Evolutionary conservation across 2,888 invertebrate species (phyloP).

Genomic region (Reticulitermes lucifugus): DNA sequence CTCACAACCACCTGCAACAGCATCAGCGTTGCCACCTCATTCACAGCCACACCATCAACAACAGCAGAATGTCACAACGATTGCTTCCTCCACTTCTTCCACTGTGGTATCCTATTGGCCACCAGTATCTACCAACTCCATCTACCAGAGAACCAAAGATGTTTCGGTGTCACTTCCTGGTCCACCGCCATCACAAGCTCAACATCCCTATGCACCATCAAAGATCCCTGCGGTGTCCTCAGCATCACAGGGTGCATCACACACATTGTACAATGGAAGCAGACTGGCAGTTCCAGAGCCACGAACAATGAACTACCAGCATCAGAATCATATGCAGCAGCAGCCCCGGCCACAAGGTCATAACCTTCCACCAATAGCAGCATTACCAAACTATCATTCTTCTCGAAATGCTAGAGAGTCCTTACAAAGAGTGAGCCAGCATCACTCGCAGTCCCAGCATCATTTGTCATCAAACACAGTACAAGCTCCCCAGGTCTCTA

Average conservation of each 20-base stretch:
- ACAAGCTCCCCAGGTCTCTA: constrained; percentile 1
- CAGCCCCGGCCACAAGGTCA: constrained; percentile 57
- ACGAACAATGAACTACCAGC: constrained; percentile 31
- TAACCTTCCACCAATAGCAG: constrained; percentile 68
- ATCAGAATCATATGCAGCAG: constrained; percentile 36
- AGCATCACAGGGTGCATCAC: constrained; percentile 34
- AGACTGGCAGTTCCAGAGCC: constrained; percentile 33
- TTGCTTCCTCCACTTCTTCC: constrained; percentile 52
- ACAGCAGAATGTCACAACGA: constrained; percentile 54
- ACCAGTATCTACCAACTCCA: constrained; percentile 54
- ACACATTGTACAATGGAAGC: constrained; percentile 49
- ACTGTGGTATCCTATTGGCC: constrained; percentile 54
- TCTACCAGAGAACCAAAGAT: constrained; percentile 50
- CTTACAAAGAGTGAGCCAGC: neutral
- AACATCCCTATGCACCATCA: constrained; percentile 20
- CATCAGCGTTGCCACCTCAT: constrained; percentile 41
- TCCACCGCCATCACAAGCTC: constrained; percentile 36
- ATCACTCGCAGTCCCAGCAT: constrained; percentile 12
- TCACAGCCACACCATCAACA: constrained; percentile 42
- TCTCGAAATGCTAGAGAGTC: constrained; percentile 58
- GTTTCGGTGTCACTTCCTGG: constrained; percentile 3
- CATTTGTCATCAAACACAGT: neutral
- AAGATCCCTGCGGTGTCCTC: constrained; percentile 27
- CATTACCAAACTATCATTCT: constrained; percentile 65
- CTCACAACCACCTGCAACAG: constrained; percentile 58